A percentile compares a stretch with the other conserved stretches of the same genome.
Conservation (phyloP, 2,888 invertebrate species). For the Cerastis leucographa region DNA sequence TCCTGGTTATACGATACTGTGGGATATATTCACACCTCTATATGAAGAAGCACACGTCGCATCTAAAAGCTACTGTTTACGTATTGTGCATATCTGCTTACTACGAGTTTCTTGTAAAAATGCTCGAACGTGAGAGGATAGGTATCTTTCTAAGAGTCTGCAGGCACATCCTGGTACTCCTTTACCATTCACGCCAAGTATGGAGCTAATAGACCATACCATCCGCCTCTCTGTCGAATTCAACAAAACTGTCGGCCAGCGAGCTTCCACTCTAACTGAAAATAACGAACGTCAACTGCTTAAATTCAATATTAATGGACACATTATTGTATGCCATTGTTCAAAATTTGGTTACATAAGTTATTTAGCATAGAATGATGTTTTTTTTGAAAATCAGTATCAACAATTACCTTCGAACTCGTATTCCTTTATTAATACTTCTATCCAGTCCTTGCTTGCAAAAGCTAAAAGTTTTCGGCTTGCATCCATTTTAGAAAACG, state of each 20-base stretch:
- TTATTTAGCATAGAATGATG: not conserved
- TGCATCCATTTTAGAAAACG: constrained; percentile 49
- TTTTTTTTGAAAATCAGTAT: not conserved
- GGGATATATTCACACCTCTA: not conserved
- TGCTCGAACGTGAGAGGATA: constrained; percentile 57
- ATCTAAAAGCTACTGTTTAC: not conserved
- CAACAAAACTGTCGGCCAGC: constrained; percentile 65
- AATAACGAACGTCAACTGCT: not conserved
- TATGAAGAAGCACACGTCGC: no score
- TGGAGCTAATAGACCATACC: constrained; percentile 72
- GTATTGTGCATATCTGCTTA: constrained; percentile 33
- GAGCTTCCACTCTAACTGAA: constrained; percentile 52
- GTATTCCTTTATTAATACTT: constrained; percentile 66
- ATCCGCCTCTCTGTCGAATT: constrained; percentile 61
- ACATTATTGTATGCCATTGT: no score
- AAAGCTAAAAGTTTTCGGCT: constrained; percentile 17
- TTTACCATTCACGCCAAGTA: constrained; percentile 64
- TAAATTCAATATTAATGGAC: not conserved
- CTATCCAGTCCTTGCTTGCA: constrained; percentile 65
- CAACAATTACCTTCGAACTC: constrained; percentile 69
- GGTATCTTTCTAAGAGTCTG: constrained; percentile 75
- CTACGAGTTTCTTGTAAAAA: constrained; percentile 49
- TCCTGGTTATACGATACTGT: not conserved
- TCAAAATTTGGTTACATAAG: not conserved
- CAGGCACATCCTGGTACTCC: constrained; percentile 79